Percentiles rank a stretch among this genome's conserved stretches.
Conservation (phyloP, 2,888 invertebrate genomes). For the Drosophila nigricruria region DNA sequence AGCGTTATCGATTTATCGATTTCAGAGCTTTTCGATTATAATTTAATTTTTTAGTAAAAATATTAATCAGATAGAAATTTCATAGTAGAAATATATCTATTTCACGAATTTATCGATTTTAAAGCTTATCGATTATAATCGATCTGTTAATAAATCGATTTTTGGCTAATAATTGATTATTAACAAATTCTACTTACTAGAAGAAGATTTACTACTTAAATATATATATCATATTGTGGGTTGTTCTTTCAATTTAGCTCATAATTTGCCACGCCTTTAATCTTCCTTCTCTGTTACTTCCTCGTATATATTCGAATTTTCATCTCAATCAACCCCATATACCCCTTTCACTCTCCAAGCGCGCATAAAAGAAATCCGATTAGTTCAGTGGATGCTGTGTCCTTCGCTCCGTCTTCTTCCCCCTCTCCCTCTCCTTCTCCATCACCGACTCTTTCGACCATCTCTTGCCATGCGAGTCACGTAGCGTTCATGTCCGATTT, state of each 20-base stretch:
- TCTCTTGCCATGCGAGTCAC: conserved; percentile 73
- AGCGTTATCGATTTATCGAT: not conserved
- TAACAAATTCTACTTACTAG: too few species aligned
- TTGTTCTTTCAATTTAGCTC: too few species aligned
- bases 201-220: too few species aligned
- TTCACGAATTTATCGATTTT: not conserved
- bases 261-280: not conserved
- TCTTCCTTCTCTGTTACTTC: too few species aligned
- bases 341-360: not conserved
- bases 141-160: too few species aligned
- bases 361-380: conserved; percentile 55
- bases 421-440: not conserved
- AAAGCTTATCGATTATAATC: too few species aligned
- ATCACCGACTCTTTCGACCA: conserved; percentile 5
- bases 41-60: too few species aligned
- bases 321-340: not conserved
- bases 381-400: conserved; percentile 62
- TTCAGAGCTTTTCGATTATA: not conserved
- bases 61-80: too few species aligned
- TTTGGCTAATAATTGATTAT: too few species aligned
- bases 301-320: not conserved
- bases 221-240: too few species aligned
- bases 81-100: too few species aligned
- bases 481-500: conserved; percentile 82
- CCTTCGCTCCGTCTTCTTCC: conserved; percentile 30